Evolutionary conservation across 1,140 invertebrate species (phyloP).

Genomic region (Pantala flavescens): DNA sequence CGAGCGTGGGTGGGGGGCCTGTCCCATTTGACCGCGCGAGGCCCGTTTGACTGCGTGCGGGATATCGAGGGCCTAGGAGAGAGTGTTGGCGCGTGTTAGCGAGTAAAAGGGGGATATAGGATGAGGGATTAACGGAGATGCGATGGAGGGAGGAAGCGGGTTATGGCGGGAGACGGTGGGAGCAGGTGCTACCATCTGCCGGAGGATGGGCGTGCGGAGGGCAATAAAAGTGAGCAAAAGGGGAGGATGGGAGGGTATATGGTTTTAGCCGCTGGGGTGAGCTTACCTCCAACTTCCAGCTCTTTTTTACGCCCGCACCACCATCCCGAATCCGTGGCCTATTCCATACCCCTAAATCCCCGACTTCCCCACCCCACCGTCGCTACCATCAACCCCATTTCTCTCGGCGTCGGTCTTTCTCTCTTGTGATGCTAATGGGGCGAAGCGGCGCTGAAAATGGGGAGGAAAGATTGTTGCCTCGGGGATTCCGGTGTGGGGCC

Average conservation of each 20-base stretch:
- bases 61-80: background rate
- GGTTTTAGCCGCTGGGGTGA: background rate
- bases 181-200: background rate
- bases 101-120: too few species aligned
- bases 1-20: background rate
- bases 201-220: background rate
- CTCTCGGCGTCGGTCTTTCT: background rate
- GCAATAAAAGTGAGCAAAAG: constrained; percentile 1
- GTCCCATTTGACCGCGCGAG: constrained; percentile 6
- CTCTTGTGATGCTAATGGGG: constrained; percentile 7
- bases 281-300: background rate
- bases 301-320: background rate
- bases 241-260: background rate
- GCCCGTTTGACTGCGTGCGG: background rate
- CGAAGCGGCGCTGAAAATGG: background rate
- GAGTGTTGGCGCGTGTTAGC: too few species aligned
- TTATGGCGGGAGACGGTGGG: background rate
- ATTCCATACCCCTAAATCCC: background rate
- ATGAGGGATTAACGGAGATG: background rate
- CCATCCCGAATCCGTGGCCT: background rate
- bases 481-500: background rate
- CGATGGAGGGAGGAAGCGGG: background rate
- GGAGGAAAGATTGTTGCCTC: background rate
- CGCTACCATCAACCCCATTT: background rate
- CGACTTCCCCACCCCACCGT: background rate